A percentile compares a stretch with the other conserved stretches of the same genome.
phyloP scores from a whole-genome alignment of 2,113 vertebrate species.

The Lampris megalopsis region DNA sequence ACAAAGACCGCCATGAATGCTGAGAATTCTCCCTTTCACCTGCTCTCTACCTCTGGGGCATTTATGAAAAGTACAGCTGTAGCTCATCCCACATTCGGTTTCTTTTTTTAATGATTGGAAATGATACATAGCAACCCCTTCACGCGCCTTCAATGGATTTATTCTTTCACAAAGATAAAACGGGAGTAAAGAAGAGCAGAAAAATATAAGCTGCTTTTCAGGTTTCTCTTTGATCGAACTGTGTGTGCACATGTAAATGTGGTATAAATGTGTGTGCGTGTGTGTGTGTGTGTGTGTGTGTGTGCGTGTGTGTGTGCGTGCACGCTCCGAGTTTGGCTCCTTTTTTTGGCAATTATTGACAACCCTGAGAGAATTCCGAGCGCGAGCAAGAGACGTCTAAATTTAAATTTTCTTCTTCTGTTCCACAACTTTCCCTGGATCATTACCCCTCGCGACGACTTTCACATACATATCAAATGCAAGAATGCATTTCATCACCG shows the following conservation, averaged over 20 bases:
- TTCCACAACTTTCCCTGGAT: slow-evolving; percentile 22
- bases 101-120: slow-evolving; percentile 50
- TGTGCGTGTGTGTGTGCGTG: background rate
- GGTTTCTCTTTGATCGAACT: slow-evolving; percentile 63
- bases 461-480: slow-evolving; percentile 14
- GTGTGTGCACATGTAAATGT: background rate
- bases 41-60: slow-evolving; percentile 42
- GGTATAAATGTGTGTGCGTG: background rate
- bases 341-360: slow-evolving; percentile 26
- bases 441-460: slow-evolving; percentile 45
- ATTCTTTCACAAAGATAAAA: slow-evolving; percentile 56
- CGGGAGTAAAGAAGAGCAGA: slow-evolving; percentile 14
- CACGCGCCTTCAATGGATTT: slow-evolving; percentile 51
- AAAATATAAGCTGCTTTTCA: slow-evolving; percentile 54
- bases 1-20: slow-evolving; percentile 47
- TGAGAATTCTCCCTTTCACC: slow-evolving; percentile 29
- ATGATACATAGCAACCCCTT: slow-evolving; percentile 40
- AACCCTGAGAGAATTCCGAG: slow-evolving; percentile 21
- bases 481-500: slow-evolving; percentile 51
- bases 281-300: background rate
- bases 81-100: slow-evolving; percentile 49
- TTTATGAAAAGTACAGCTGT: slow-evolving; percentile 40
- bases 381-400: slow-evolving; percentile 9
- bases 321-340: background rate
- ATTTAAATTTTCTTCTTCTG: background rate